Evolutionary conservation across 2,113 vertebrate species (phyloP), one percentile per base, ranked within the genome.

Genomic region (Beaufortia kweichowensis): DNA sequence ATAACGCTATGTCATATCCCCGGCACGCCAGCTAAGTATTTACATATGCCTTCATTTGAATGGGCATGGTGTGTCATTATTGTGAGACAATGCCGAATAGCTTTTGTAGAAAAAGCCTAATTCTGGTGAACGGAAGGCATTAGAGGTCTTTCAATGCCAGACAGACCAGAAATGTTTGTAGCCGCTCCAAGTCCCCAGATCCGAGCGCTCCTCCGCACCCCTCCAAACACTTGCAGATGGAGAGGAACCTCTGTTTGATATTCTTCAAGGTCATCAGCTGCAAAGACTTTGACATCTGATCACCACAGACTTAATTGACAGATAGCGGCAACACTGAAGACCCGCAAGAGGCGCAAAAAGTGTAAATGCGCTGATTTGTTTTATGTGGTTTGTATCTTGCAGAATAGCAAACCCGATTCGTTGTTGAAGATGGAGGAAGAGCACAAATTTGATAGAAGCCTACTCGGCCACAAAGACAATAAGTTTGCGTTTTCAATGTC

Each of bases 401-500:
- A 99, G 97, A 99, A 99, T 79, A 99, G 97, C 86, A 99, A 98
- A 90, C 97, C 97, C 0, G 97, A 99, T 86, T 99, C 97, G 9
- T 89, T 99, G 84, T 86, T 99, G 50, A 98, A 97, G 90, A 99
- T 99, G 97, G 97, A 99, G 86, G 97, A 99, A 74, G 96, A 98
- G 68, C 94, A 95, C 86, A 96, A 93, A 88, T 90, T 93, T 3
- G 96, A 97, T 87, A 95, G 95, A 85, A 94, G 90, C 0, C 91
- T 92, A 19, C 85, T 94, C 75, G 90, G 93, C 78, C 93, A 91
- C 86, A 98, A 96, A 85, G 97, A 98, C 90, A 94, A 94, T 86
- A 94, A 94, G 86, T 97, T 97, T 86, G 94, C 93, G n/a, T 98
- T 99, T 78, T 94, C 94, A 2, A 93, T 98, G 86, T 94, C 96